These are phyloP conservation scores for Agonopterix alstromeriana DNA, from an alignment of 2,888 invertebrate genomes.

Conservation along the genomic window DNA sequence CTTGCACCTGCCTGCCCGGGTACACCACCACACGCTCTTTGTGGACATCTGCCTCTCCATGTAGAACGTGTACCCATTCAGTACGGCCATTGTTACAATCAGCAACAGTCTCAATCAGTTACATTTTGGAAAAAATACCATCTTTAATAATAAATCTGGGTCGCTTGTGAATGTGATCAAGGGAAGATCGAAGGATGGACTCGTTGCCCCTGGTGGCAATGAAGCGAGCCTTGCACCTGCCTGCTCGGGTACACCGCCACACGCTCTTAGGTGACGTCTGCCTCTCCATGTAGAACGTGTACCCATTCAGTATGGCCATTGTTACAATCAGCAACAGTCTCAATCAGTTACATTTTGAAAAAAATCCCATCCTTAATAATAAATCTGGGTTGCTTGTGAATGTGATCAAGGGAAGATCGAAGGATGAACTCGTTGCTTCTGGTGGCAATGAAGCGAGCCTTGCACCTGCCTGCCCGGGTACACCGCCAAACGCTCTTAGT, in stretches of 20 bases:
- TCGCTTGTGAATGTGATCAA: slow-evolving; percentile 15
- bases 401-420: slow-evolving; percentile 10
- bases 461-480: slow-evolving; percentile 5
- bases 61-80: slow-evolving; percentile 32
- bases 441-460: neutral
- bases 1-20: slow-evolving; percentile 3
- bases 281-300: slow-evolving; percentile 23
- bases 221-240: slow-evolving; percentile 3
- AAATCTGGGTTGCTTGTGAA: slow-evolving; percentile 12
- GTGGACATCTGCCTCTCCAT: slow-evolving; percentile 1
- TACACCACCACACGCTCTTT: slow-evolving; percentile 24
- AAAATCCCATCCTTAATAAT: slow-evolving; percentile 5
- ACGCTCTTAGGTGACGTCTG: slow-evolving; percentile 10
- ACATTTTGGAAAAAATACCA: too few species aligned
- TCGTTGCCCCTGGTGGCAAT: slow-evolving; percentile 1
- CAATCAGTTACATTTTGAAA: too few species aligned
- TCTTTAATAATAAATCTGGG: slow-evolving; percentile 10
- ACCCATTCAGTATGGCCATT: slow-evolving; percentile 27
- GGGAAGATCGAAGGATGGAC: slow-evolving; percentile 3
- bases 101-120: too few species aligned
- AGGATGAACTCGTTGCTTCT: slow-evolving; percentile 4
- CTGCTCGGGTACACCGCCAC: slow-evolving; percentile 20
- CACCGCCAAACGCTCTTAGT: slow-evolving; percentile 24
- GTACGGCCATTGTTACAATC: slow-evolving; percentile 20
- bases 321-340: too few species aligned